Evolutionary conservation across 1,140 invertebrate genomes (phyloP).

Genomic region (Drosophila parvula): DNA sequence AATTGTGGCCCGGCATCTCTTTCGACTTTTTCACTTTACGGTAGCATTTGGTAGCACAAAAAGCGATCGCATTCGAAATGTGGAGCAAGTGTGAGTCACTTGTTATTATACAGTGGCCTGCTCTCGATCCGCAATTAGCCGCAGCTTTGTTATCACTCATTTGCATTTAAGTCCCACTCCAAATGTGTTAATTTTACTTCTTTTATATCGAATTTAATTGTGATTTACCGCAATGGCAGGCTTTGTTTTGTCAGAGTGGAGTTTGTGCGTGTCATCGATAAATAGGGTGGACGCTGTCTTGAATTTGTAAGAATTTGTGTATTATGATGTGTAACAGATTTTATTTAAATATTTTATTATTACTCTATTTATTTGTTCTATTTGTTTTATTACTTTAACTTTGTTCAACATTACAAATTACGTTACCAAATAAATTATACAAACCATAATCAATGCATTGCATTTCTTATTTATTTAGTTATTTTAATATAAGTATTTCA

Average conservation of each 20-base stretch:
- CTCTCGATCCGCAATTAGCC: constrained; percentile 63
- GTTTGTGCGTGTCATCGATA: not conserved
- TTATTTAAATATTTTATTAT: not conserved
- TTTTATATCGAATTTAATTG: constrained; percentile 13
- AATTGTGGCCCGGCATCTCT: constrained; percentile 40
- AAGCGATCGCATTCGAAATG: constrained; percentile 44
- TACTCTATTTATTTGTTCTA: not conserved
- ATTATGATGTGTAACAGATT: not conserved
- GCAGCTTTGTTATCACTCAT: constrained; percentile 64
- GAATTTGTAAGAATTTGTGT: not conserved
- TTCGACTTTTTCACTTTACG: constrained; percentile 48
- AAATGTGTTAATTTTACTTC: constrained; percentile 39
- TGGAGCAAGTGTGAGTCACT: constrained; percentile 68
- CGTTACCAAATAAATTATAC: no score
- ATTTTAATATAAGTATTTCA: not conserved
- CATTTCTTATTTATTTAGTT: not conserved
- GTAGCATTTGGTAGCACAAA: constrained; percentile 54
- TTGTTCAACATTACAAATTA: not conserved
- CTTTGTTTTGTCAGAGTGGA: not conserved
- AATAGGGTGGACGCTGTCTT: not conserved
- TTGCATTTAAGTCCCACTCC: constrained; percentile 43
- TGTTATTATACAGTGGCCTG: constrained; percentile 56
- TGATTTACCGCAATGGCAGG: not conserved
- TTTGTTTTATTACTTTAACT: not conserved
- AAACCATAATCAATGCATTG: not conserved